Conservation (phyloP, 2,797 vertebrate genomes). For the Bradypodion ventrale region DNA sequence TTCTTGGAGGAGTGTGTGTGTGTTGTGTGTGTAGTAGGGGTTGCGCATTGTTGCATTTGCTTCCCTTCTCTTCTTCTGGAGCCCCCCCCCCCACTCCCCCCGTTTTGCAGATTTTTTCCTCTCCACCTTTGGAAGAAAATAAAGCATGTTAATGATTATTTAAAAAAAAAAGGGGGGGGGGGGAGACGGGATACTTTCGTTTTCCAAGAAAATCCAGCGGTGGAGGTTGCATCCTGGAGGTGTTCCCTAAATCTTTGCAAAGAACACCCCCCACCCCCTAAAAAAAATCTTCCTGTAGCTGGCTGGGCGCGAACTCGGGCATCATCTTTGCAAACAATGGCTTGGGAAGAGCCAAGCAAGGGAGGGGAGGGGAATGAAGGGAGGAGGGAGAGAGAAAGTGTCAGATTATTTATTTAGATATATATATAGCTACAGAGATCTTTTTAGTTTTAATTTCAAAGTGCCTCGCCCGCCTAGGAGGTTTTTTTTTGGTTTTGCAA, state of each 20-base stretch:
- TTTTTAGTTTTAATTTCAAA: too few species aligned
- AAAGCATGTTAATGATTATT: too few species aligned
- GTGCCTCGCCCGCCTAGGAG: too few species aligned
- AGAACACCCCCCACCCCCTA: not conserved
- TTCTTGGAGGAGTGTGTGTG: not conserved
- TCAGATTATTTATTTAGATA: too few species aligned
- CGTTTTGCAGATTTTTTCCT: not conserved
- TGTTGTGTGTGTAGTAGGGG: not conserved
- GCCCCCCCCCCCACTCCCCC: not conserved
- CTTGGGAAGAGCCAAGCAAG: not conserved
- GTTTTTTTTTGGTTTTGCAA: too few species aligned
- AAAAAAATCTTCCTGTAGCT: too few species aligned
- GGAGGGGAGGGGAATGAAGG: slow-evolving; percentile 39
- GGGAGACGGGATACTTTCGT: too few species aligned
- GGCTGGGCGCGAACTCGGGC: not conserved
- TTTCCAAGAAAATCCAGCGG: not conserved
- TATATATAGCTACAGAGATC: too few species aligned
- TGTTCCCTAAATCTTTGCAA: too few species aligned
- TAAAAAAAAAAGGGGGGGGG: too few species aligned
- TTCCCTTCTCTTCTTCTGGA: not conserved
- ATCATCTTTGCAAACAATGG: slow-evolving; percentile 21
- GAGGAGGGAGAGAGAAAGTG: slow-evolving; percentile 64
- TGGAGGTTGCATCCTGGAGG: not conserved
- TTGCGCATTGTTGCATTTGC: not conserved
- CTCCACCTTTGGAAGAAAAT: too few species aligned